Conservation (phyloP, 1,140 invertebrate species). For the Gonioctena quinquepunctata region DNA sequence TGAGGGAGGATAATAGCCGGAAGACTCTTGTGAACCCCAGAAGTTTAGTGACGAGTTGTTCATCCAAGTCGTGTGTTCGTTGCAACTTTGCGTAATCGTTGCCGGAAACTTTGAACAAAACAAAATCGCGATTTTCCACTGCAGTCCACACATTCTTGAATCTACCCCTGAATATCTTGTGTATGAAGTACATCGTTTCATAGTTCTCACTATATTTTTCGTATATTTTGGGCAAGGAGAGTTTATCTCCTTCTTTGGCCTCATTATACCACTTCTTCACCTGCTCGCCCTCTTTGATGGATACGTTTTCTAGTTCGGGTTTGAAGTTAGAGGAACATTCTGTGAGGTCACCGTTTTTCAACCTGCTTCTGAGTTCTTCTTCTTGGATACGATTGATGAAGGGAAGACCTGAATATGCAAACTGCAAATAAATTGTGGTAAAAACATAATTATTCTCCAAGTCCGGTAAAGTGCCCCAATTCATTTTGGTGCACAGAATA, state of each 20-base stretch:
- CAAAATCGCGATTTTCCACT: conserved; percentile 56
- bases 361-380: conserved; percentile 56
- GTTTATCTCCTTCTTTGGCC: conserved; percentile 32
- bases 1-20: conserved; percentile 59
- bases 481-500: no score
- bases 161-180: conserved; percentile 59
- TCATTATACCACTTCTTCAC: conserved; percentile 46
- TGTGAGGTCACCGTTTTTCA: conserved; percentile 54
- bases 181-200: conserved; percentile 57
- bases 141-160: conserved; percentile 60
- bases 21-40: conserved; percentile 73
- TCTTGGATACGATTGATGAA: conserved; percentile 67
- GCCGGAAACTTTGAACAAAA: conserved; percentile 50
- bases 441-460: no score
- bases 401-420: conserved; percentile 68
- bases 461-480: not conserved
- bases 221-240: conserved; percentile 31
- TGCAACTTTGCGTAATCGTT: conserved; percentile 46
- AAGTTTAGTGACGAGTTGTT: conserved; percentile 59
- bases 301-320: conserved; percentile 28
- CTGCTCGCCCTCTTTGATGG: conserved; percentile 41
- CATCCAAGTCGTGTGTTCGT: conserved; percentile 50
- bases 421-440: conserved; percentile 60
- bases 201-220: conserved; percentile 27
- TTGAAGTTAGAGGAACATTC: conserved; percentile 23